These are phyloP conservation scores for Xylota sylvarum DNA, from an alignment of 2,888 invertebrate genomes.

Conservation along the genomic window DNA sequence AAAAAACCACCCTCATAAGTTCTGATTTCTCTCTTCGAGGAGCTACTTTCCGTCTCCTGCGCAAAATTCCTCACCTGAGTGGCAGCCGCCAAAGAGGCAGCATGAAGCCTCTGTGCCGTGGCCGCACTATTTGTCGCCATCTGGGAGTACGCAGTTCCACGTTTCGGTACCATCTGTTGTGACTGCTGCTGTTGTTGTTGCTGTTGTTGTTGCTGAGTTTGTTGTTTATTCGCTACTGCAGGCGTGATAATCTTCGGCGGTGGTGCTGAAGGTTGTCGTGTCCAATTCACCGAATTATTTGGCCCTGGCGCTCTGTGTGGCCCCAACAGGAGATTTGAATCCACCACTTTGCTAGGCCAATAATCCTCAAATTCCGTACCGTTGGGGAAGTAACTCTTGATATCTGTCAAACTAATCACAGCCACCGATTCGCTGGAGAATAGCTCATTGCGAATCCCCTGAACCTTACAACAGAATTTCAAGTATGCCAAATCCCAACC, in stretches of 20 bases:
- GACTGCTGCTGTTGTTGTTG: conserved; percentile 79
- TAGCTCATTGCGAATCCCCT: conserved; percentile 95
- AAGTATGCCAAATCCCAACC: conserved; percentile 97
- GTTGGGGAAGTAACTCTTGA: conserved; percentile 95
- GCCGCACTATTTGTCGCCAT: conserved; percentile 66
- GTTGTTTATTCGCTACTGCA: conserved; percentile 79
- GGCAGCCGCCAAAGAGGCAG: conserved; percentile 82
- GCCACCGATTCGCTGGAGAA: conserved; percentile 96
- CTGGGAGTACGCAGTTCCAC: conserved; percentile 71
- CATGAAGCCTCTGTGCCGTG: conserved; percentile 79
- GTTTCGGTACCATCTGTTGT: conserved; percentile 76
- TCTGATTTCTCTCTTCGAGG: conserved; percentile 80
- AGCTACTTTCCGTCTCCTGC: conserved; percentile 79
- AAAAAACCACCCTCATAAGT: conserved; percentile 39
- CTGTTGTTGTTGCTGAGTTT: conserved; percentile 79
- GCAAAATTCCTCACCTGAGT: conserved; percentile 82
- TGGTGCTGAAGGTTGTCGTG: conserved; percentile 91
- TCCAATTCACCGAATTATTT: conserved; percentile 90
- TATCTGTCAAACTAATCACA: conserved; percentile 95
- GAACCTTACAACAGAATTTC: conserved; percentile 97
- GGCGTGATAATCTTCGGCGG: conserved; percentile 85
- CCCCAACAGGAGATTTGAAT: conserved; percentile 91
- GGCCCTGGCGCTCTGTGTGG: conserved; percentile 86
- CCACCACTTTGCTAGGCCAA: conserved; percentile 96
- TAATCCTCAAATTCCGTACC: conserved; percentile 96